Conservation (phyloP, 1,140 invertebrate genomes). For the Sycobia sp. region DNA sequence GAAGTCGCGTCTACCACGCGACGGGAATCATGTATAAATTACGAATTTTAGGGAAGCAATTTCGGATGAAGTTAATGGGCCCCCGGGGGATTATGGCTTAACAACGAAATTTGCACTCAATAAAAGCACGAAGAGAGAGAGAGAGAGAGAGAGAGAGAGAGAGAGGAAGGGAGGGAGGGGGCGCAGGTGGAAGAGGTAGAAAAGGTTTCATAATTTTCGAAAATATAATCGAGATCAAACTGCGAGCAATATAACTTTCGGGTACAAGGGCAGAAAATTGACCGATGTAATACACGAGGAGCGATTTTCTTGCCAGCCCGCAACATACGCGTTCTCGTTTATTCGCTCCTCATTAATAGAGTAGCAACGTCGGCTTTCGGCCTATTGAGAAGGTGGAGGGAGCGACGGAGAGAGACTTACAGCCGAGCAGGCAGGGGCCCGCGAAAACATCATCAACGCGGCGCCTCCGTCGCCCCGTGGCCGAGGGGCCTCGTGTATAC, state of each 20-base stretch:
- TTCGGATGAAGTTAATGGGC: neutral
- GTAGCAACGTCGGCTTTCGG: conserved; percentile 27
- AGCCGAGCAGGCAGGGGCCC: too few relatives aligned
- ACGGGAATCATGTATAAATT: conserved; percentile 15
- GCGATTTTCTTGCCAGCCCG: conserved; percentile 7
- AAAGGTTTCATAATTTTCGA: too few relatives aligned
- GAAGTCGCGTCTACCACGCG: neutral
- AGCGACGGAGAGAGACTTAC: neutral
- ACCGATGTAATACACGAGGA: neutral
- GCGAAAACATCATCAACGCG: conserved; percentile 17
- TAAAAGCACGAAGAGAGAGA: conserved; percentile 8
- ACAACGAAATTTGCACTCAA: conserved; percentile 33
- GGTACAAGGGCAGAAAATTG: too few relatives aligned
- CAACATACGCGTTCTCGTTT: neutral
- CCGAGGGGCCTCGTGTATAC: neutral
- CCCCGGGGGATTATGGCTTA: neutral
- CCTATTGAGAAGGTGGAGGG: neutral
- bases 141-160: neutral
- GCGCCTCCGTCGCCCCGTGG: neutral
- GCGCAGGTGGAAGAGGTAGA: neutral
- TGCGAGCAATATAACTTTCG: too few relatives aligned
- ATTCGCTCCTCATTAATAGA: conserved; percentile 29
- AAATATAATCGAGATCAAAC: too few relatives aligned
- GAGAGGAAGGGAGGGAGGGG: neutral
- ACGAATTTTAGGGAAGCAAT: conserved; percentile 7